A percentile compares a stretch with the other conserved stretches of the same genome.
Evolutionary conservation across 2,888 invertebrate genomes (phyloP).

Genomic region (Acanthococcus lagerstroemiae): DNA sequence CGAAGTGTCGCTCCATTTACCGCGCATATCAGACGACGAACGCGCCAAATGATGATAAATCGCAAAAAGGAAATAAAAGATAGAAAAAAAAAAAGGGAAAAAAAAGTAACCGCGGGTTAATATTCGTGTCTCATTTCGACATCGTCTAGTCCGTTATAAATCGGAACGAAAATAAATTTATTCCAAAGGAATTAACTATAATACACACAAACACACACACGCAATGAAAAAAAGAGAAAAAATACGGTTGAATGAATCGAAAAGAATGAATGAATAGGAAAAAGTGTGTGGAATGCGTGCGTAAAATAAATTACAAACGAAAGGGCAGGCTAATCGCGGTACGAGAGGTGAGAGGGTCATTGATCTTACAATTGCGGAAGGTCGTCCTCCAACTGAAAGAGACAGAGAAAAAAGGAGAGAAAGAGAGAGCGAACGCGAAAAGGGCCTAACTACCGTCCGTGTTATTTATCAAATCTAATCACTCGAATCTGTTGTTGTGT

Average conservation of each 20-base stretch:
- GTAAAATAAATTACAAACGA: constrained; percentile 24
- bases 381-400: constrained; percentile 10
- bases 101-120: too few species aligned
- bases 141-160: too few species aligned
- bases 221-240: not conserved
- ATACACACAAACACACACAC: too few species aligned
- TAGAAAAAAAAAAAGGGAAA: too few species aligned
- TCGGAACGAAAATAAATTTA: too few species aligned
- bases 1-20: too few species aligned
- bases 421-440: not conserved
- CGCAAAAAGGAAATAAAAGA: too few species aligned
- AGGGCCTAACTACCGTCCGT: not conserved
- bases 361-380: constrained; percentile 26
- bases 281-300: constrained; percentile 21
- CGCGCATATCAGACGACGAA: too few species aligned
- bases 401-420: not conserved
- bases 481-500: not conserved
- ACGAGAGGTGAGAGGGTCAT: constrained; percentile 23
- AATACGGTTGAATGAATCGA: constrained; percentile 1
- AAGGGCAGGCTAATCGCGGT: constrained; percentile 13
- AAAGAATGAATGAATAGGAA: constrained; percentile 10
- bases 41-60: too few species aligned
- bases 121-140: too few species aligned
- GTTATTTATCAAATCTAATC: not conserved
- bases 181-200: too few species aligned